Base-by-base conservation (phyloP, 2,888 invertebrate species). In the Gymnosoma rotundatum region DNA sequence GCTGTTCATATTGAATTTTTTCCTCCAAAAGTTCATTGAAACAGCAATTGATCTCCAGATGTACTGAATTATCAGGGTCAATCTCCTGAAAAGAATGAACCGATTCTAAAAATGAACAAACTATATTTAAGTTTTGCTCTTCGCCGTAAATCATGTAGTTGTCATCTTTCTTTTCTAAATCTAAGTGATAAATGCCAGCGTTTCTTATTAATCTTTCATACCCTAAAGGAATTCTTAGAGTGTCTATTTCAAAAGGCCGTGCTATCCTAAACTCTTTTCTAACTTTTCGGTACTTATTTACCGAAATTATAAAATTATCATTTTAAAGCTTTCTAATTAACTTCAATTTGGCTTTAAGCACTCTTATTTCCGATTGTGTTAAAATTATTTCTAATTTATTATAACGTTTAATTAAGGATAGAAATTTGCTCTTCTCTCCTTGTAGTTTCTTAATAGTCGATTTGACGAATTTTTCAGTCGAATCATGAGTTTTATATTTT, bases 21-120 rank as follows among this genome's bases (percentile, higher is more conserved):
- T 54, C 54, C 52, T 74, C 74, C 45, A 58, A 66, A 66, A 67
- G 66, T 16, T 60, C 38, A 18, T 21, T 56, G 66, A 75, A 74
- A 64, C 63, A 25, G 4, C 25, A 4, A 25, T 25, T 25, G 25
- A 25, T 25, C 25, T 25, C 25, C 25, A 25, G 25, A 64, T 21
- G 16, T 58, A 42, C 45, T 36, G n/a, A 12, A 36, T 58, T 66
- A 42, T 58, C 45, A 48, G 45, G 64, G 21, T 74, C 52, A 61
- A 48, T 45, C 54, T 72, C 45, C 56, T 83, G 56, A 60, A 36
- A 60, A 69, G 73, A 63, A 38, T 83, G 74, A 72, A 72, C 60
- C 42, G 72, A 79, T 60, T 79, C 56, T 25, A 78, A 20, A 48
- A 54, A 72, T 8, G 72, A 56, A 52, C 64, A 70, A 56, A 76